Evolutionary conservation across 1,140 invertebrate genomes (phyloP).

Genomic region (Drosophila pseudoobscura): DNA sequence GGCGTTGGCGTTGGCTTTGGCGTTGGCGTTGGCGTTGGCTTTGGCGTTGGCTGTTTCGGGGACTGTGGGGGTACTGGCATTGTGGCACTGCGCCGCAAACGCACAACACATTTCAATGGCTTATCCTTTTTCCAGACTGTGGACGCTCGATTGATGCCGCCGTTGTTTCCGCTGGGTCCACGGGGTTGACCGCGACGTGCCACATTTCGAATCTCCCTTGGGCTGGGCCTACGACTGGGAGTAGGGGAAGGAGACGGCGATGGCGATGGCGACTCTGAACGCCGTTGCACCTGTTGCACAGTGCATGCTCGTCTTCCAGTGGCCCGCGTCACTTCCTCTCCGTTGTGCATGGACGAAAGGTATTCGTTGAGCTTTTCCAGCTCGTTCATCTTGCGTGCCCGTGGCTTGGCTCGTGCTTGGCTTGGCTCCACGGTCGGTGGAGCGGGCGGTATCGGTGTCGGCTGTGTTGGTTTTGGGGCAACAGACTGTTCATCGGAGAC

Average conservation of each 20-base stretch:
- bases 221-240: background rate
- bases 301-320: constrained; percentile 84
- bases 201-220: constrained; percentile 33
- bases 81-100: too few species aligned
- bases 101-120: too few species aligned
- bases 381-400: constrained; percentile 76
- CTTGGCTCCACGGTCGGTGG: too few species aligned
- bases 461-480: too few species aligned
- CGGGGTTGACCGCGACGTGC: constrained; percentile 50
- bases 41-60: too few species aligned
- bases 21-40: background rate
- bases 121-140: background rate
- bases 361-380: constrained; percentile 87
- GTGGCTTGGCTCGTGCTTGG: background rate
- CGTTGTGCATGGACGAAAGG: constrained; percentile 84
- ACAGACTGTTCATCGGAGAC: background rate
- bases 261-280: background rate
- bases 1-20: too few species aligned
- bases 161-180: background rate
- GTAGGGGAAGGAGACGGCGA: background rate
- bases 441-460: too few species aligned
- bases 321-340: constrained; percentile 85
- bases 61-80: too few species aligned
- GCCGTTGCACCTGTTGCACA: background rate
- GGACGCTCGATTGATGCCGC: constrained; percentile 13